Conservation (phyloP, 2,113 vertebrate species). For the Crotalus viridis region DNA sequence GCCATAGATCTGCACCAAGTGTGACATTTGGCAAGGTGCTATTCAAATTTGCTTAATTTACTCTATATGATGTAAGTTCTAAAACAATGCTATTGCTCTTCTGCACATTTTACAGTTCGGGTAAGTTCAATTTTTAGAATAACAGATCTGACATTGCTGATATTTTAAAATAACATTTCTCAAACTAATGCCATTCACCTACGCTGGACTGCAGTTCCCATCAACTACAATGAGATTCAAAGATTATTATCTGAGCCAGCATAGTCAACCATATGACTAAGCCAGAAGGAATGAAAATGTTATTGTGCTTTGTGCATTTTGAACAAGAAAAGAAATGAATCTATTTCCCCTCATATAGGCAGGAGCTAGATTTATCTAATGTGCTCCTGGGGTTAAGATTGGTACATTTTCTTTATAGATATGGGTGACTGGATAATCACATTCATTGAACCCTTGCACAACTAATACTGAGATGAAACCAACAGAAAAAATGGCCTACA, state of each 20-base stretch:
- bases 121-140: neutral
- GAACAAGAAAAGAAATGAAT: neutral
- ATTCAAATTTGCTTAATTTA: neutral
- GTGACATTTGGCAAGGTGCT: neutral
- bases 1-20: neutral
- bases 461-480: neutral
- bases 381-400: accelerated
- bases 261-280: neutral
- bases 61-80: neutral
- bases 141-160: neutral
- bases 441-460: accelerated
- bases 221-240: neutral
- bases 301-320: accelerated
- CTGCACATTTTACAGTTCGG: neutral
- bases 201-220: neutral
- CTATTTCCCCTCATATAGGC: accelerated
- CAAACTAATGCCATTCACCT: neutral
- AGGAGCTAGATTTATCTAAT: neutral
- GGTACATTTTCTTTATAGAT: neutral
- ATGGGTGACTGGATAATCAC: accelerated
- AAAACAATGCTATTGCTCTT: accelerated
- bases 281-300: neutral
- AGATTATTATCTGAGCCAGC: neutral
- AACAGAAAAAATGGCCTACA: neutral
- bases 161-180: neutral